Percentiles rank a stretch among this genome's conserved stretches.
Evolutionary conservation across 2,113 vertebrate species (phyloP).

Genomic region (Limanda limanda): DNA sequence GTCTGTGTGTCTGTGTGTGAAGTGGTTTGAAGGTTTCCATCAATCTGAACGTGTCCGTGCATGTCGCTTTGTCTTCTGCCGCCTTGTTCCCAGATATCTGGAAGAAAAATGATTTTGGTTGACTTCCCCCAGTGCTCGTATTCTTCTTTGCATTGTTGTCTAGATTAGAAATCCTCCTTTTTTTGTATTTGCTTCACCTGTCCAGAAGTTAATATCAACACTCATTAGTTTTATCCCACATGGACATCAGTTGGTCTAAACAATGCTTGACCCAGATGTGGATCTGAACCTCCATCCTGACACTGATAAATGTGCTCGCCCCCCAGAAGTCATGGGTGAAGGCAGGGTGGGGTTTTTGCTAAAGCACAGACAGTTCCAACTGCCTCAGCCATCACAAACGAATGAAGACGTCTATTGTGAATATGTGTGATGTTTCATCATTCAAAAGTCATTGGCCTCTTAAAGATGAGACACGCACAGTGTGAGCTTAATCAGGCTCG

Average conservation of each 20-base stretch:
- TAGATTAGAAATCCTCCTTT: not conserved
- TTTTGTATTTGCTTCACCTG: slow-evolving; percentile 52
- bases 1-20: too few relatives aligned
- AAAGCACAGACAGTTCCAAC: slow-evolving; percentile 14
- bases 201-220: slow-evolving; percentile 41
- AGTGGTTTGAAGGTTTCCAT: slow-evolving; percentile 27
- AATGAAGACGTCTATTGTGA: slow-evolving; percentile 69
- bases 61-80: slow-evolving; percentile 19
- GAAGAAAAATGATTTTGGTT: too few relatives aligned
- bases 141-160: not conserved
- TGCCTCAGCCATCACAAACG: slow-evolving; percentile 23
- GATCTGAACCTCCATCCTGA: slow-evolving; percentile 30
- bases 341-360: not conserved
- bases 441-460: slow-evolving; percentile 53
- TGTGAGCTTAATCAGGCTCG: slow-evolving; percentile 64
- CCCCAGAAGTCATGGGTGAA: slow-evolving; percentile 38
- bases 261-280: not conserved
- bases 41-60: slow-evolving; percentile 24
- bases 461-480: slow-evolving; percentile 62
- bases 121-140: not conserved
- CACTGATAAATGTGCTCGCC: slow-evolving; percentile 51
- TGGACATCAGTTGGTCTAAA: not conserved
- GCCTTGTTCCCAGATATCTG: not conserved
- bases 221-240: not conserved
- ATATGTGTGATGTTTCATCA: slow-evolving; percentile 25